Evolutionary conservation across 64 coral and sea anemone species (phyloP).

Genomic region (Hydrozoanthus tunicans): DNA sequence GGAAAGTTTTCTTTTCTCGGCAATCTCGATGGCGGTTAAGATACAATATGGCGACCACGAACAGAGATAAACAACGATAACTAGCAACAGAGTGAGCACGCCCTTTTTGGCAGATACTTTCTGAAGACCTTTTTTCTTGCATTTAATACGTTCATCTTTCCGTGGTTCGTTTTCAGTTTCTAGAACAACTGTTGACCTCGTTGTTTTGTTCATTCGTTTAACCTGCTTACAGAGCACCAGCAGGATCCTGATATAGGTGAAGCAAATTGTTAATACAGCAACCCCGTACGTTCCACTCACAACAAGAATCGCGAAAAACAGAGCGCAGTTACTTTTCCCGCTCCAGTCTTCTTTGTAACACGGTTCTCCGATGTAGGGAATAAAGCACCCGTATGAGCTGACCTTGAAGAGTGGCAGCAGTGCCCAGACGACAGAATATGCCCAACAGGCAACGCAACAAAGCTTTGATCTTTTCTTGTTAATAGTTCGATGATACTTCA

Average conservation of each 20-base stretch:
- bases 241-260: slow-evolving; percentile 5
- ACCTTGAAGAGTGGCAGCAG: slow-evolving; percentile 44
- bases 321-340: background rate
- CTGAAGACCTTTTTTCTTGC: background rate
- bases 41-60: slow-evolving; percentile 55
- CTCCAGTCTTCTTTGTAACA: slow-evolving; percentile 42
- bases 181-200: background rate
- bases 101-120: slow-evolving; percentile 28
- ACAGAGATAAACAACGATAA: slow-evolving; percentile 40
- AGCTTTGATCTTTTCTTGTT: slow-evolving; percentile 16
- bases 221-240: slow-evolving; percentile 33
- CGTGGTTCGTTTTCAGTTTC: background rate
- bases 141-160: background rate
- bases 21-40: slow-evolving; percentile 8
- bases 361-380: slow-evolving; percentile 25
- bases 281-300: slow-evolving; percentile 30
- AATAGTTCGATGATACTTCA: background rate
- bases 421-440: slow-evolving; percentile 35
- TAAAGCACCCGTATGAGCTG: slow-evolving; percentile 44
- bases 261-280: slow-evolving; percentile 3
- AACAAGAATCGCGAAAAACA: slow-evolving; percentile 39
- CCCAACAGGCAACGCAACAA: slow-evolving; percentile 18
- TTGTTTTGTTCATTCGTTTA: slow-evolving; percentile 15
- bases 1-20: slow-evolving; percentile 32
- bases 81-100: slow-evolving; percentile 9